A percentile compares a stretch with the other conserved stretches of the same genome.
Evolutionary conservation across 2,888 invertebrate genomes (phyloP).

Genomic region (Conus canariensis): DNA sequence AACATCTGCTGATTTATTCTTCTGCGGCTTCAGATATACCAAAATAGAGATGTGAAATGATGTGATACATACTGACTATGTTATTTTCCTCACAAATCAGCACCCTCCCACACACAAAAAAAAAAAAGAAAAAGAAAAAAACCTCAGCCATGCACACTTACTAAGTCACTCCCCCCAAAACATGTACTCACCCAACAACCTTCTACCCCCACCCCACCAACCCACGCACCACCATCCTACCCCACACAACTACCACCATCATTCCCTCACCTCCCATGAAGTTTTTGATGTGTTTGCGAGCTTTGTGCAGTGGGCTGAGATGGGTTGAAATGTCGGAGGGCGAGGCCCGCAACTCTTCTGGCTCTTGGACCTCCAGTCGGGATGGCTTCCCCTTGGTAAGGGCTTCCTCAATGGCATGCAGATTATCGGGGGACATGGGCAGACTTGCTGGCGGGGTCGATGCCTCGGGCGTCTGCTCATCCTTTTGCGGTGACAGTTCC

Average conservation of each 20-base stretch:
- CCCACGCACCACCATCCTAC: background rate
- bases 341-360: conserved; percentile 9
- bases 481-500: conserved; percentile 43
- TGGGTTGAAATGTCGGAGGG: conserved; percentile 34
- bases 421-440: conserved; percentile 52
- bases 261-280: conserved; percentile 61
- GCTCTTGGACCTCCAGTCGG: conserved; percentile 25
- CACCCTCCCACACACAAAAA: no score
- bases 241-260: background rate
- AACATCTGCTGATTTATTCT: no score
- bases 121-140: no score
- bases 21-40: no score
- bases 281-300: conserved; percentile 59
- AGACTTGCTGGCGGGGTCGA: background rate
- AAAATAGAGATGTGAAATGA: no score
- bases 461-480: background rate
- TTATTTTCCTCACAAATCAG: no score
- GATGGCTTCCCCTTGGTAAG: conserved; percentile 42
- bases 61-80: no score
- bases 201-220: background rate
- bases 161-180: background rate
- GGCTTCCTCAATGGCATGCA: conserved; percentile 48
- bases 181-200: background rate
- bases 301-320: conserved; percentile 57
- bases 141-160: background rate